Evolutionary conservation across 2,113 vertebrate species (phyloP), one percentile per base, ranked within the genome.

Genomic region (Rattus rattus): DNA sequence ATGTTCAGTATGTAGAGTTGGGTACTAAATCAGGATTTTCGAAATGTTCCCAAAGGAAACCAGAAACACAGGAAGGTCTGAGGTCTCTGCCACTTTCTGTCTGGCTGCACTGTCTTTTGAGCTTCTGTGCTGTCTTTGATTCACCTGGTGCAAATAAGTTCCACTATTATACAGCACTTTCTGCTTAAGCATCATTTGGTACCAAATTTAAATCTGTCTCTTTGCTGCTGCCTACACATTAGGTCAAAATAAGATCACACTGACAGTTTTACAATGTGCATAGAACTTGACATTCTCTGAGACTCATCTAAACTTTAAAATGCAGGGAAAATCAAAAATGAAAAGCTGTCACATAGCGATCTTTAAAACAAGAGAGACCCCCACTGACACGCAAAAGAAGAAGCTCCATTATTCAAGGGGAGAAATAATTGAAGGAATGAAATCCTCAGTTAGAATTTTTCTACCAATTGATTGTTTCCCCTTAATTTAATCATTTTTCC

Each of bases 221-320:
- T 95, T 81, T 90, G 22, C 14, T 83, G 14, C 79, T 93, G 49
- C 73, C 92, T 80, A 94, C 49, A 63, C 33, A 33, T 85, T 90
- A 92, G 69, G 75, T 96, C 69, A 92, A 90, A 96, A 92, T 54
- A 90, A 96, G 91, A 91, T 92, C 75, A 92, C 24, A 92, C 52
- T 93, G 86, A 93, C 77, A 96, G 49, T 73, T 93, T 86, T 73
- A 92, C 61, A 90, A 92, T 70, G 13, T 80, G 19, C 56, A 63
- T 6, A 72, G 5, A 63, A 69, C 20, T 84, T 63, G 79, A 75
- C 54, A 61, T 90, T 91, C 20, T 63, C 47, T 30, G 59, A 65
- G 39, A n/a, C 59, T 72, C 80, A 54, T 77, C 36, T 90, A 72
- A 75, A 54, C 24, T 54, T 0, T 92, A 69, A 91, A 75, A 76